These are phyloP conservation scores for Lutraria rhynchaena DNA, from an alignment of 1,140 invertebrate genomes.

Conservation along the genomic window DNA sequence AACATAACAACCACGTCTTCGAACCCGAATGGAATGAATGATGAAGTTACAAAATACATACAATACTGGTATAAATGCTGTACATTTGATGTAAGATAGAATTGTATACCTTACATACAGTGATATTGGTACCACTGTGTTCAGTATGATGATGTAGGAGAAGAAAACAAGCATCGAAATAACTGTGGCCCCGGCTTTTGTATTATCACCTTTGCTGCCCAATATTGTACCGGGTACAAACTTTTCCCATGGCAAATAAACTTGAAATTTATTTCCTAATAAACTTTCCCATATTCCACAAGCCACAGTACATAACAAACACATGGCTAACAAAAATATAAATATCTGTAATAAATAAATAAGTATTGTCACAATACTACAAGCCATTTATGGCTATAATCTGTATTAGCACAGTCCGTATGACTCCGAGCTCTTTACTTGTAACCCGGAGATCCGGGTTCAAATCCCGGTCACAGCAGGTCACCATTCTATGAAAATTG, in stretches of 20 bases:
- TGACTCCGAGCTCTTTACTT: no score
- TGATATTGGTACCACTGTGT: slow-evolving; percentile 99
- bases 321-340: slow-evolving; percentile 98
- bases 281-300: slow-evolving; percentile 98
- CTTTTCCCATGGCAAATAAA: slow-evolving; percentile 96
- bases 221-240: slow-evolving; percentile 87
- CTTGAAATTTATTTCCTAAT: slow-evolving; percentile 90
- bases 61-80: no score
- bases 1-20: no score
- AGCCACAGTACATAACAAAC: slow-evolving; percentile 97
- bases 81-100: no score
- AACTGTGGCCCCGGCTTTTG: slow-evolving; percentile 91
- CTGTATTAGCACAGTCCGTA: no score
- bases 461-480: no score
- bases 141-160: slow-evolving; percentile 99
- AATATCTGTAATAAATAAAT: slow-evolving; percentile 91
- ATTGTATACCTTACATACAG: slow-evolving; percentile 99
- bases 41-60: no score
- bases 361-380: no score
- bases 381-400: no score
- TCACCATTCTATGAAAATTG: no score
- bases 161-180: slow-evolving; percentile 99
- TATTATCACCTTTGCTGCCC: slow-evolving; percentile 55
- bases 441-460: no score
- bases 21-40: no score